Conservation (phyloP, 2,113 vertebrate species). For the Xenotilapia caudafasciata region DNA sequence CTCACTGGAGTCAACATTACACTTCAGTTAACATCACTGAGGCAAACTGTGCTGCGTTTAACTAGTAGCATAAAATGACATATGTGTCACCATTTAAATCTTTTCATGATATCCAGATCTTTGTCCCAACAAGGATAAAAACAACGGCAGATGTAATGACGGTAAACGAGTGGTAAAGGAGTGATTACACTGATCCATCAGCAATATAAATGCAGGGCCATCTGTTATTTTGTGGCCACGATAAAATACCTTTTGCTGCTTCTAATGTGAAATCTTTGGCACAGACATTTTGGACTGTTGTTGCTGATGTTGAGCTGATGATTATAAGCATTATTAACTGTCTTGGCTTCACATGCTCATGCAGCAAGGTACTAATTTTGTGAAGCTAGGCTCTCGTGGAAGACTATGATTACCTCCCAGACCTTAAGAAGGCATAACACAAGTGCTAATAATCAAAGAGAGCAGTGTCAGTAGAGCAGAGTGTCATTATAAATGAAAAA, state of each 20-base stretch:
- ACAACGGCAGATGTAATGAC: not conserved
- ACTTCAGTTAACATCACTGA: not conserved
- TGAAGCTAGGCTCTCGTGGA: not conserved
- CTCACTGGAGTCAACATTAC: not conserved
- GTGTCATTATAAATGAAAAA: not conserved
- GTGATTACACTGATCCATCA: not conserved
- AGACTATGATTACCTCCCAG: slow-evolving; percentile 3
- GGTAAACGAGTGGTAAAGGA: not conserved
- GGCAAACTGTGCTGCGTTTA: not conserved
- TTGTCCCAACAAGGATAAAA: not conserved
- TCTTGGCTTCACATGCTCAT: not conserved
- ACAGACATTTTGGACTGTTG: not conserved
- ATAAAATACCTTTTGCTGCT: not conserved
- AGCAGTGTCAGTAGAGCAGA: not conserved
- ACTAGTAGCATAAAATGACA: not conserved
- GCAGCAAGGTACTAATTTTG: not conserved
- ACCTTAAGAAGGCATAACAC: slow-evolving; percentile 12
- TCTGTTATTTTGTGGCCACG: not conserved
- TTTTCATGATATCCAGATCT: not conserved
- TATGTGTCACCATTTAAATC: not conserved
- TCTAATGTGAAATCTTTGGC: not conserved
- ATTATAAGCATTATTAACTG: slow-evolving; percentile 23
- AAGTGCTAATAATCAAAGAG: not conserved
- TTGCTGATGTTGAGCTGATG: not conserved
- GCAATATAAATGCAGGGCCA: not conserved